Base-by-base conservation (phyloP, 2,797 vertebrate species). In the Malacoraja senta region DNA sequence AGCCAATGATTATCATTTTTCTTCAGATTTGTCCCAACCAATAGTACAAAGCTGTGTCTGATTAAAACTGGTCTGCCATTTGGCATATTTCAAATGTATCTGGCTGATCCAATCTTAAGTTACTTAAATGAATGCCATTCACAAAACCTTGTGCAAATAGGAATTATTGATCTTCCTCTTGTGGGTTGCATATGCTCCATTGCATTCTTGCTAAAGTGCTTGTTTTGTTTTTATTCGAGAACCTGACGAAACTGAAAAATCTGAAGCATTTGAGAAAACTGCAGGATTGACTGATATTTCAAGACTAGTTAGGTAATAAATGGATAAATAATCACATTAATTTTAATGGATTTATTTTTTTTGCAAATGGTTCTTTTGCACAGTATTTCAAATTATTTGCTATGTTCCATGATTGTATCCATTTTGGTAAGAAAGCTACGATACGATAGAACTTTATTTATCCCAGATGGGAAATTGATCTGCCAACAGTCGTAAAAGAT, bases 221-320 rank as follows among this genome's bases (percentile, higher is more conserved):
- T 68, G 9, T 58, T 90, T 68, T 0, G n/a, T 12, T 72, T 91
- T 91, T n/a, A 44, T 44, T 44, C n/a, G 26, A 91, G 90, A 92
- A 92, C 35, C 38, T 58, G 35, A 76, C 29, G 35, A 92, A 92
- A 76, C 8, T 76, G 90, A 76, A 92, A 44, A 44, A 92, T 53
- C 26, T 71, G 71, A 13, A 29, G 10, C 35, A n/a, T 58, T 92
- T 92, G 90, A 92, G 72, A 92, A 92, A 38, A 76, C 90, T n/a
- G 17, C 71, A 76, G 90, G 71, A 53, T 44, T 92, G 71, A 92
- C 65, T 1, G 90, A 92, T 6, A 58, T 76, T 92, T 92, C 71
- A 58, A 12, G 71, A 76, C 53, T 74, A 53, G 72, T 92, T 74
- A 38, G 90, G 90, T 92, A 92, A 72, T n/a, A 91, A 72, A 24